Evolutionary conservation across 1,140 invertebrate genomes (phyloP), one percentile per base, ranked within the genome.

Genomic region (Brachionus plicatilis): DNA sequence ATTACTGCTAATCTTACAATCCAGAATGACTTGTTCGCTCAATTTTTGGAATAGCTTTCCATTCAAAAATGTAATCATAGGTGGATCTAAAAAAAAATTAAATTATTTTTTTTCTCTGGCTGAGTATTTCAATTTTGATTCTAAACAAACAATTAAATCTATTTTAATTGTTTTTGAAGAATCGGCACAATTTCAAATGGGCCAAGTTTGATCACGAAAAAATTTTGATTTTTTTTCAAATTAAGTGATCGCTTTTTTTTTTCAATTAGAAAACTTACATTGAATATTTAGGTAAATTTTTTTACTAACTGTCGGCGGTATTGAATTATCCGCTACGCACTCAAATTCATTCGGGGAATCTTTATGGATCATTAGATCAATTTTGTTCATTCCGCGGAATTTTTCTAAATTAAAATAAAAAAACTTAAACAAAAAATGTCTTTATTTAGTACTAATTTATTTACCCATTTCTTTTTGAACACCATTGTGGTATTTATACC

Each of bases 281-380:
- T 82, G 79, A 65, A 82, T 68, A 37, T 82, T 82, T 9, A 82
- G n/a, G 33, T 65, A 82, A 12, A 82, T 82, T 82, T 82, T 82
- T 68, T 82, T 82, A 53, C 79, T 82, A 27, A 82, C 79, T 33
- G 79, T 82, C 6, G 79, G 79, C 65, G 79, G 53, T 5, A 82
- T 82, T 43, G 50, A 65, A 65, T 82, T 82, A 45, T 82, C 79
- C 20, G 79, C 79, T 8, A 82, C 79, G 20, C 79, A 82, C 29
- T 82, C 79, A 27, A 43, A 65, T 27, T 82, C 79, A 65, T 60
- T 65, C 5, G 79, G 33, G 20, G 79, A 65, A 41, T 68, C 65
- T 82, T 68, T 60, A 68, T 82, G 53, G 29, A 82, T 68, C 20
- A 82, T 20, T 45, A 82, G 20, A 68, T 47, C 60, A 24, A 82